A percentile compares a stretch with the other conserved stretches of the same genome.
These are phyloP conservation scores for Patella ulyssiponensis DNA, from an alignment of 2,888 invertebrate species.

Conservation along the genomic window DNA sequence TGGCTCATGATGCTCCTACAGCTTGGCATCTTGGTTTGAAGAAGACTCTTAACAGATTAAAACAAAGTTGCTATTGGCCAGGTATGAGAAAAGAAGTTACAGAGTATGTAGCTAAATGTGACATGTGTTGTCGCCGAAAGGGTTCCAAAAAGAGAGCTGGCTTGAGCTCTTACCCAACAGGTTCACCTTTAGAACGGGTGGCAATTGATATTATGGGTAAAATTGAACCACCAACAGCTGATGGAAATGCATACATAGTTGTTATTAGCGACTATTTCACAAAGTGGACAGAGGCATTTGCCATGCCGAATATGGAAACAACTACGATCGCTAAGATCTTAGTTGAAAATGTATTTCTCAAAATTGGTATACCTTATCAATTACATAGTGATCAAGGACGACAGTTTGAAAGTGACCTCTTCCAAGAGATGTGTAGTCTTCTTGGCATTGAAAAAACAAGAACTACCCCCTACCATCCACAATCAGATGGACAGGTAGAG, in stretches of 20 bases:
- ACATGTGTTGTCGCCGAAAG: neutral
- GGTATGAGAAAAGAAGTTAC: neutral
- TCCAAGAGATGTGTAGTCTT: constrained; percentile 19
- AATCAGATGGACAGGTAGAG: constrained; percentile 39
- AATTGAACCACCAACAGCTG: constrained; percentile 17
- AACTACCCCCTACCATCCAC: constrained; percentile 22
- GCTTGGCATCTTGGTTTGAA: neutral
- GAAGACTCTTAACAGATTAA: neutral
- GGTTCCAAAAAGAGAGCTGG: neutral
- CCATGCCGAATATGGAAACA: constrained; percentile 15
- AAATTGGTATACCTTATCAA: constrained; percentile 21
- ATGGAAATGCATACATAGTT: constrained; percentile 32
- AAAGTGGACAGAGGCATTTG: constrained; percentile 22
- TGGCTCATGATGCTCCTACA: neutral
- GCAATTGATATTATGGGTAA: constrained; percentile 32
- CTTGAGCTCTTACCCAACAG: neutral
- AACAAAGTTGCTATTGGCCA: neutral
- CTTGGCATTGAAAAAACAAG: constrained; percentile 11
- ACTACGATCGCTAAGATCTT: neutral
- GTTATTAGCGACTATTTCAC: constrained; percentile 33
- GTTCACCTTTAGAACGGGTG: constrained; percentile 35
- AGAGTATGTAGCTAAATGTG: neutral
- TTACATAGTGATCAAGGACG: neutral
- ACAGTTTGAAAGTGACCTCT: neutral
- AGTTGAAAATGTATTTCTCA: constrained; percentile 14